Conservation (phyloP, 2,113 vertebrate genomes). For the Phaethornis superciliosus region DNA sequence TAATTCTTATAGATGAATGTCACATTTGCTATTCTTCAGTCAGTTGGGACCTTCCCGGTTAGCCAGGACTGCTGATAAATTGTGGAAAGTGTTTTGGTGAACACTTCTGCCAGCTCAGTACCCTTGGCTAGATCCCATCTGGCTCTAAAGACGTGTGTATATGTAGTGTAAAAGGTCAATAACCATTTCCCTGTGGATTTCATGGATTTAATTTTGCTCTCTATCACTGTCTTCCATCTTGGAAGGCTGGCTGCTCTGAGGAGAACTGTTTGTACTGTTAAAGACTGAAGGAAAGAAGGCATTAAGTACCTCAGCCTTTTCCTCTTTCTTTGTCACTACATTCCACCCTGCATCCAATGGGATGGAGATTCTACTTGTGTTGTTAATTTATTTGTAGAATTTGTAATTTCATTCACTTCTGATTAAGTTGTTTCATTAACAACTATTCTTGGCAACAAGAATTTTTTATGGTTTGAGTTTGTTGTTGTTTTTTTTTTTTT, state of each 20-base stretch:
- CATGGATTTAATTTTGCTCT: background rate
- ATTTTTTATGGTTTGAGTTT: background rate
- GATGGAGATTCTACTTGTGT: background rate
- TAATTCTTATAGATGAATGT: background rate
- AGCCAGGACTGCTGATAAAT: background rate
- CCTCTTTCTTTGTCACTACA: background rate
- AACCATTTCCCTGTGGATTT: background rate
- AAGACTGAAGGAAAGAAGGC: background rate
- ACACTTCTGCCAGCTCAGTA: background rate
- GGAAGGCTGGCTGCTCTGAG: background rate
- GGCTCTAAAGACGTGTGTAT: no score
- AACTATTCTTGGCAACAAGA: background rate
- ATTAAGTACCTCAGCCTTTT: background rate
- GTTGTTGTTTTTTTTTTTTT: background rate
- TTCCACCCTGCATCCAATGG: background rate
- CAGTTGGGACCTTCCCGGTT: background rate
- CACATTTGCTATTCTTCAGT: background rate
- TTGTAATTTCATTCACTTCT: background rate
- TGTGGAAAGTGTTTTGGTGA: background rate
- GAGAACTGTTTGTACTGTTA: background rate
- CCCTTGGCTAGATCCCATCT: background rate
- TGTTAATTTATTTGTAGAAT: background rate
- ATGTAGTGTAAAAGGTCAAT: background rate
- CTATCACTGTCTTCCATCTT: background rate
- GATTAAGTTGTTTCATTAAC: background rate